These are phyloP conservation scores for Acrocyrtus sp. DNA, from an alignment of 2,888 invertebrate genomes.

Conservation along the genomic window DNA sequence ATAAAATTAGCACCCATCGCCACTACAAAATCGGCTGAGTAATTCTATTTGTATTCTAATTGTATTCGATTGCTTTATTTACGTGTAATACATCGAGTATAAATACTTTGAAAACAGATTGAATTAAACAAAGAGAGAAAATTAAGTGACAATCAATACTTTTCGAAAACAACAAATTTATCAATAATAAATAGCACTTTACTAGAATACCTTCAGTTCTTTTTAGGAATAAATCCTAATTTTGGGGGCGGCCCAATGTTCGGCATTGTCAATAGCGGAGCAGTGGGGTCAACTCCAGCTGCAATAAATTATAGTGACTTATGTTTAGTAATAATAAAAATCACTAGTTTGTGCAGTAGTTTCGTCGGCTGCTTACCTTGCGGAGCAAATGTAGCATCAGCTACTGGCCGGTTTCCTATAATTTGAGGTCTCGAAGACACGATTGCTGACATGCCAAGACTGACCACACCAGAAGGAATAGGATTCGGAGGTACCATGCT, in stretches of 20 bases:
- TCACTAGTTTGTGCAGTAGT: no score
- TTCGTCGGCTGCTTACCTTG: no score
- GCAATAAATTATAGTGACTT: no score
- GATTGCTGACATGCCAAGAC: not conserved
- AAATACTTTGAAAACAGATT: constrained; percentile 8
- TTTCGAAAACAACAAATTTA: not conserved
- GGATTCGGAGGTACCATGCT: constrained; percentile 16
- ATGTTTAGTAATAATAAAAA: no score
- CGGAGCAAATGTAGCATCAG: constrained; percentile 23
- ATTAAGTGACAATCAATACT: not conserved
- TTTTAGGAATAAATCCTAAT: constrained; percentile 67
- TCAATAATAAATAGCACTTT: not conserved
- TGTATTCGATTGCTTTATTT: no score
- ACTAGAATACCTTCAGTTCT: not conserved
- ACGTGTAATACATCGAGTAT: no score
- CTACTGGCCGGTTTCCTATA: constrained; percentile 26
- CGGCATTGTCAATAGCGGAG: constrained; percentile 67
- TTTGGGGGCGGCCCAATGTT: constrained; percentile 71
- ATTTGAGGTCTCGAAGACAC: not conserved
- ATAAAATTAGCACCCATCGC: no score
- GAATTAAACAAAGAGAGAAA: constrained; percentile 4
- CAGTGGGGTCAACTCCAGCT: constrained; percentile 69
- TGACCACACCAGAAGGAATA: not conserved
- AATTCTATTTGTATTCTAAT: no score
- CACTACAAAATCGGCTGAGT: no score